These are phyloP conservation scores for Cynodonichthys magdalenae DNA, from an alignment of 2,797 vertebrate species.

Conservation along the genomic window DNA sequence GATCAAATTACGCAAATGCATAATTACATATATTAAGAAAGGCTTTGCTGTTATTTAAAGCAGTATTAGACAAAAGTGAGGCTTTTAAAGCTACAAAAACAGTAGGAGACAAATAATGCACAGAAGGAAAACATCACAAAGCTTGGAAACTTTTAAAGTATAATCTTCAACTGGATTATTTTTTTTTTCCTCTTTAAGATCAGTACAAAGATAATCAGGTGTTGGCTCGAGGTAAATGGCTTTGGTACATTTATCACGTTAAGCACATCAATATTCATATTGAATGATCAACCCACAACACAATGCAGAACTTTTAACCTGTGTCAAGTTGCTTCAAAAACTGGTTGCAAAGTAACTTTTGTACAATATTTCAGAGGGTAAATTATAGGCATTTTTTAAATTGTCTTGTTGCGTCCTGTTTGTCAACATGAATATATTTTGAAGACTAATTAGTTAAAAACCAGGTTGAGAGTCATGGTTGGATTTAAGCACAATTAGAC, in stretches of 20 bases:
- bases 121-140: constrained; percentile 44
- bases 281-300: constrained; percentile 10
- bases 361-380: too few relatives aligned
- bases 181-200: constrained; percentile 15
- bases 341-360: too few relatives aligned
- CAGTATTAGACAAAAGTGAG: constrained; percentile 75
- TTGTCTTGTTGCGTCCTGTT: too few relatives aligned
- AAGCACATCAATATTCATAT: not conserved
- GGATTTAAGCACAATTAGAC: too few relatives aligned
- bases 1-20: constrained; percentile 88
- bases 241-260: constrained; percentile 43
- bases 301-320: too few relatives aligned
- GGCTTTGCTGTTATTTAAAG: constrained; percentile 85
- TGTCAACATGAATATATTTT: too few relatives aligned
- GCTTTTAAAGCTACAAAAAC: constrained; percentile 33
- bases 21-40: constrained; percentile 91
- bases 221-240: constrained; percentile 25
- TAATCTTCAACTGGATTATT: constrained; percentile 20
- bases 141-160: constrained; percentile 2
- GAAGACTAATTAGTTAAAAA: too few relatives aligned
- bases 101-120: constrained; percentile 45
- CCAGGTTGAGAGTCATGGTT: too few relatives aligned
- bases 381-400: too few relatives aligned
- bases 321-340: too few relatives aligned
- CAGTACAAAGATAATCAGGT: constrained; percentile 5